Evolutionary conservation across 2,888 invertebrate genomes (phyloP).

Genomic region (Eristalinus sepulchralis): DNA sequence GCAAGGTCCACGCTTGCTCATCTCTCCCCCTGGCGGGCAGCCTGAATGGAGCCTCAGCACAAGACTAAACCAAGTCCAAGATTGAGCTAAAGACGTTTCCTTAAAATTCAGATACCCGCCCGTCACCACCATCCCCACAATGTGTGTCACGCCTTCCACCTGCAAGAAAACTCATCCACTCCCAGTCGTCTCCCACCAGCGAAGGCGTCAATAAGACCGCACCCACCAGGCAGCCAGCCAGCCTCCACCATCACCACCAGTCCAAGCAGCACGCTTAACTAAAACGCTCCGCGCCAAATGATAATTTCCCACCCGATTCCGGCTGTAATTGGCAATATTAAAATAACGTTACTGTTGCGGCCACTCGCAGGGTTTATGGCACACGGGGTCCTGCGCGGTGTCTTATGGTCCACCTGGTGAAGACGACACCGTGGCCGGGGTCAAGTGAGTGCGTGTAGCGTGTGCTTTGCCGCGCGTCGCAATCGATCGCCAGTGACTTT

Average conservation of each 20-base stretch:
- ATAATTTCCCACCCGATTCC: slow-evolving; percentile 59
- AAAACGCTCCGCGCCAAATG: slow-evolving; percentile 35
- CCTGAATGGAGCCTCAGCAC: too few relatives aligned
- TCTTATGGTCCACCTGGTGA: slow-evolving; percentile 30
- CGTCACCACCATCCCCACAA: slow-evolving; percentile 51
- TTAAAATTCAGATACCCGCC: slow-evolving; percentile 11
- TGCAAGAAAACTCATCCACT: slow-evolving; percentile 50
- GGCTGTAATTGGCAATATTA: slow-evolving; percentile 69
- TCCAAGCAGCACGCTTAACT: too few relatives aligned
- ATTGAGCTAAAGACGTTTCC: neutral
- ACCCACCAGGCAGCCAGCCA: slow-evolving; percentile 47
- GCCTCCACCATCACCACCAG: too few relatives aligned
- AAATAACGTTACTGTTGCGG: slow-evolving; percentile 68
- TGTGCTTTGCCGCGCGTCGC: slow-evolving; percentile 26
- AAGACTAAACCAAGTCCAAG: too few relatives aligned
- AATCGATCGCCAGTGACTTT: slow-evolving; percentile 67
- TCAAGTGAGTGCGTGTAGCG: slow-evolving; percentile 65
- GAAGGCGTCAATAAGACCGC: slow-evolving; percentile 55
- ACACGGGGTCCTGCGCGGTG: slow-evolving; percentile 27
- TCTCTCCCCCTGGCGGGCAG: too few relatives aligned
- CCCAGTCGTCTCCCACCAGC: slow-evolving; percentile 6
- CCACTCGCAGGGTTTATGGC: slow-evolving; percentile 52
- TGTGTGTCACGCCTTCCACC: slow-evolving; percentile 67
- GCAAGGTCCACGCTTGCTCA: too few relatives aligned
- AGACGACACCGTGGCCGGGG: slow-evolving; percentile 50